Base-by-base conservation (phyloP, 1,140 invertebrate species). In the Drosophila takahashii region DNA sequence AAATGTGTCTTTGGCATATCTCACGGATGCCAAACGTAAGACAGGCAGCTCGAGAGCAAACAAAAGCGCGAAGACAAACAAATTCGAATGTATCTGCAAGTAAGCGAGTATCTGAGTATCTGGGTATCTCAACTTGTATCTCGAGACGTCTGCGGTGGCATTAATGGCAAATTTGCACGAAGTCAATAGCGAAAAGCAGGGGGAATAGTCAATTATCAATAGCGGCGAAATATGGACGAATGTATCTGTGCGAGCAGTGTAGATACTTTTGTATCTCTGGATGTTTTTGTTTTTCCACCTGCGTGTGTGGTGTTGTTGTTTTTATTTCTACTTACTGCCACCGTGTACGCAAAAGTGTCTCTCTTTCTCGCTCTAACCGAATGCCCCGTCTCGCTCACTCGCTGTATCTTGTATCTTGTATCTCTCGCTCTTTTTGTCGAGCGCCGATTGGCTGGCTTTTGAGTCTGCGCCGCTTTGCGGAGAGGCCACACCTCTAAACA, bases 101-200 rank as follows among this genome's bases (percentile, higher is more conserved):
- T 32, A 32, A 9, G 7, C 9, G 29, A 8, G 29, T 32, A 32
- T 32, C 29, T 32, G 29, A 32, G 29, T 9, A 32, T 29, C 45
- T n/a, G 50, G 32, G 27, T 61, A 76, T 54, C 62, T 67, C 59
- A 47, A 64, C 36, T 51, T 57, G 59, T 66, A 60, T 78, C 62
- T 64, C 32, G 32, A 58, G 51, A 61, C 78, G 83, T 89, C 79
- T 86, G 83, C 84, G 76, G 60, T 71, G 73, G 69, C 69, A 80
- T 80, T 89, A 89, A 89, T 89, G 79, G 84, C 79, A 89, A 89
- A 89, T 89, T 89, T 84, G 80, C 79, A 89, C 84, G 73, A 80
- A 81, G 79, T 67, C 86, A 89, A 87, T 87, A 87, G 56, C 32
- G 56, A 52, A 64, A 64, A 32, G 32, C 22, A 52, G 39, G 39